Percentiles rank a stretch among this genome's conserved stretches.
Evolutionary conservation across 2,888 invertebrate species (phyloP).

Genomic region (Digitonthophagus gazella): DNA sequence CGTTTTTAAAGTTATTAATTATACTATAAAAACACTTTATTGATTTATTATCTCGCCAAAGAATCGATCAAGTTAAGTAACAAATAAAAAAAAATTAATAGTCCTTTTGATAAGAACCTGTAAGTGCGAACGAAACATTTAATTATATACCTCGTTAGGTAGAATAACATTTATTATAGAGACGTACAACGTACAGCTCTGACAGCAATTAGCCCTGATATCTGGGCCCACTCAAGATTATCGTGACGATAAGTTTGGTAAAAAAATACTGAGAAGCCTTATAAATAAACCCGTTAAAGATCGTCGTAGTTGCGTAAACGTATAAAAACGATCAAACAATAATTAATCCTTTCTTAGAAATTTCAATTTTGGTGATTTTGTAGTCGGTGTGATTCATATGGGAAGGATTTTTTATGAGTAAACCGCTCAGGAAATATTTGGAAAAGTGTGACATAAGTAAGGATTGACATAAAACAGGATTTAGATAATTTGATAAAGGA

Average conservation of each 20-base stretch:
- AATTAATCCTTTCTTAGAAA: no score
- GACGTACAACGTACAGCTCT: background rate
- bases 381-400: no score
- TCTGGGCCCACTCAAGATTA: background rate
- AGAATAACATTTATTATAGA: background rate
- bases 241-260: background rate
- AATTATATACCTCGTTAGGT: background rate
- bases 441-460: no score
- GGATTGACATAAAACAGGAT: no score
- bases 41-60: background rate
- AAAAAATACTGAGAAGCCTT: background rate
- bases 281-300: background rate
- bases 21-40: background rate
- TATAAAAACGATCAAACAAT: no score
- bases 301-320: background rate
- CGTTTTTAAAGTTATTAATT: no score
- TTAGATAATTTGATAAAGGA: no score
- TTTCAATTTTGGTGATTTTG: no score
- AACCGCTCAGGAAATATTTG: no score
- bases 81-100: background rate
- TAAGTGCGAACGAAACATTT: background rate
- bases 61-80: background rate
- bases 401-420: no score
- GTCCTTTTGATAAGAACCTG: background rate
- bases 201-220: background rate